Conservation (phyloP, 2,797 vertebrate species). For the Centropyge bicolor region DNA sequence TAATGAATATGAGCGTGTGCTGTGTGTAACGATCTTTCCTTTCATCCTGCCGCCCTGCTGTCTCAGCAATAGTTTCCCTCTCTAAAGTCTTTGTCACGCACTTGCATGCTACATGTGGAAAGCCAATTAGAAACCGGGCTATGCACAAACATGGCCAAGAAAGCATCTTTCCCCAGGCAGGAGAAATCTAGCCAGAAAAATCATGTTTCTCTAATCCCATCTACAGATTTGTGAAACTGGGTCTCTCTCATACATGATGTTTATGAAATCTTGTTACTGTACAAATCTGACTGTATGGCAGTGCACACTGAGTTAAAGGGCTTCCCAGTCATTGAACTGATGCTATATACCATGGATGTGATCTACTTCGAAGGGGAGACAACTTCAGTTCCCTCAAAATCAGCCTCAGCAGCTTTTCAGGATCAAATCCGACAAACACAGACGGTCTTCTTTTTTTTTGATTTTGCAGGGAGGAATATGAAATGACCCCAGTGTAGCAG, state of each 20-base stretch:
- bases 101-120: background rate
- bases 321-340: background rate
- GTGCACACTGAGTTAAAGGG: background rate
- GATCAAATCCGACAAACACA: background rate
- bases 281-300: background rate
- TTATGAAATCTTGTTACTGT: background rate
- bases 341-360: too few relatives aligned
- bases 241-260: background rate
- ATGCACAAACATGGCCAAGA: background rate
- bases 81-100: constrained; percentile 1
- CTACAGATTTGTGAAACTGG: background rate
- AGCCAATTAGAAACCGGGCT: background rate
- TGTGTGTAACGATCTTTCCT: background rate
- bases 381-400: background rate
- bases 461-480: constrained; percentile 15
- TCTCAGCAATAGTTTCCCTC: background rate
- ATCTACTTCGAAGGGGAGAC: background rate
- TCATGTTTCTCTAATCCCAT: background rate
- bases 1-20: background rate
- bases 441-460: background rate
- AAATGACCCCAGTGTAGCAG: constrained; percentile 3
- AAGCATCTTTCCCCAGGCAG: background rate
- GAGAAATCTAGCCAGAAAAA: background rate
- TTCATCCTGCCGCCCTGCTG: background rate
- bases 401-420: background rate